These are phyloP conservation scores for Tetanocera ferruginea DNA, from an alignment of 2,888 invertebrate genomes.

Conservation along the genomic window DNA sequence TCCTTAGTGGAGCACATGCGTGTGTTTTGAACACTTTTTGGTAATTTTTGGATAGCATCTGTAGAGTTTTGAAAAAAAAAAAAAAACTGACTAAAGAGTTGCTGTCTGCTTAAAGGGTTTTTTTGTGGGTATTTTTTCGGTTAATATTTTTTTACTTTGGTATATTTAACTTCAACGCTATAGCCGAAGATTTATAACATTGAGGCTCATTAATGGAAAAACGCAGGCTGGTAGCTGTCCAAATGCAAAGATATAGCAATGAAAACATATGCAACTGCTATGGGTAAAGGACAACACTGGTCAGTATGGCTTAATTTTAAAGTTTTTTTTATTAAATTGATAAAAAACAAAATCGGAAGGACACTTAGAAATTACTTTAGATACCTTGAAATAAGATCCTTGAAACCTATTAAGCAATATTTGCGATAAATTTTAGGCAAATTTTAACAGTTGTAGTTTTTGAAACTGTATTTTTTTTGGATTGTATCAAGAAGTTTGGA, in stretches of 20 bases:
- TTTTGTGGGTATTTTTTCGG: background rate
- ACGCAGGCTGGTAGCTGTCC: slow-evolving; percentile 18
- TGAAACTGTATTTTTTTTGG: no score
- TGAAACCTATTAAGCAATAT: no score
- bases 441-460: no score
- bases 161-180: no score
- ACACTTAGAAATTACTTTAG: no score
- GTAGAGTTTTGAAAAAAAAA: background rate
- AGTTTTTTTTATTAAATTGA: background rate
- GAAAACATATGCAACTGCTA: slow-evolving; percentile 2
- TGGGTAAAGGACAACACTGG: background rate
- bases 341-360: background rate
- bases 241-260: background rate
- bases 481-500: no score
- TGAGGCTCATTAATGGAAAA: slow-evolving; percentile 28
- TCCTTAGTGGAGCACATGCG: slow-evolving; percentile 21
- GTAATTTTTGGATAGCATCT: slow-evolving; percentile 38
- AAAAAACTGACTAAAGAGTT: background rate
- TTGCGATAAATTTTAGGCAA: no score
- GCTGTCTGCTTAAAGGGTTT: slow-evolving; percentile 28
- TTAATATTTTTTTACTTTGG: background rate
- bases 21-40: slow-evolving; percentile 26
- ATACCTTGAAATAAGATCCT: no score
- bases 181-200: slow-evolving; percentile 34
- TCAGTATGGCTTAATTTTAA: background rate